Evolutionary conservation across 2,888 invertebrate species (phyloP).

Genomic region (Leuctra nigra): DNA sequence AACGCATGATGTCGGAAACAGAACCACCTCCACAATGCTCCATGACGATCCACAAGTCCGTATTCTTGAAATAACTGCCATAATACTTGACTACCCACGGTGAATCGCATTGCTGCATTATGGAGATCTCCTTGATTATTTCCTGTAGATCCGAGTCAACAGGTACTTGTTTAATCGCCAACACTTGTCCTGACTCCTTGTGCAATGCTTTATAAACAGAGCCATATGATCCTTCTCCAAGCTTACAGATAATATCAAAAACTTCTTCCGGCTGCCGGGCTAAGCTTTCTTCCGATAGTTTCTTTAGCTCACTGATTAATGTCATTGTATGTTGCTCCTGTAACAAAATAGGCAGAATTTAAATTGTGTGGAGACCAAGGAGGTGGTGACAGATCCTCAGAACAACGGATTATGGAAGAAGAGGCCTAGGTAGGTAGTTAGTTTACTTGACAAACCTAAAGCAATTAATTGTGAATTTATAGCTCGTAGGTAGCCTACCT

Average conservation of each 20-base stretch:
- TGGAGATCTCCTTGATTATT: conserved; percentile 99
- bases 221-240: conserved; percentile 96
- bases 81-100: conserved; percentile 99
- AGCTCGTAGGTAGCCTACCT: no score
- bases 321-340: conserved; percentile 3
- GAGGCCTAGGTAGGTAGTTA: no score
- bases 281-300: conserved; percentile 93
- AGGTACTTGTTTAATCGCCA: conserved; percentile 98
- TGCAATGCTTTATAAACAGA: conserved; percentile 98
- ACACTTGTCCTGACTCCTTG: conserved; percentile 92
- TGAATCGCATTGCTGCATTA: conserved; percentile 99
- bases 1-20: conserved; percentile 97
- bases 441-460: no score
- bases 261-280: conserved; percentile 98
- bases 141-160: conserved; percentile 99
- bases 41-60: conserved; percentile 99
- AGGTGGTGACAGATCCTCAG: no score
- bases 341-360: no score
- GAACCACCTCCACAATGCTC: conserved; percentile 99
- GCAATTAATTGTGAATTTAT: no score
- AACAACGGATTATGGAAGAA: no score
- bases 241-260: conserved; percentile 97
- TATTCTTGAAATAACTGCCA: conserved; percentile 99
- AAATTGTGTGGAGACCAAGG: no score
- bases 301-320: conserved; percentile 71